Evolutionary conservation across 2,797 vertebrate genomes (phyloP).

Genomic region (Hozukius guyotensis): DNA sequence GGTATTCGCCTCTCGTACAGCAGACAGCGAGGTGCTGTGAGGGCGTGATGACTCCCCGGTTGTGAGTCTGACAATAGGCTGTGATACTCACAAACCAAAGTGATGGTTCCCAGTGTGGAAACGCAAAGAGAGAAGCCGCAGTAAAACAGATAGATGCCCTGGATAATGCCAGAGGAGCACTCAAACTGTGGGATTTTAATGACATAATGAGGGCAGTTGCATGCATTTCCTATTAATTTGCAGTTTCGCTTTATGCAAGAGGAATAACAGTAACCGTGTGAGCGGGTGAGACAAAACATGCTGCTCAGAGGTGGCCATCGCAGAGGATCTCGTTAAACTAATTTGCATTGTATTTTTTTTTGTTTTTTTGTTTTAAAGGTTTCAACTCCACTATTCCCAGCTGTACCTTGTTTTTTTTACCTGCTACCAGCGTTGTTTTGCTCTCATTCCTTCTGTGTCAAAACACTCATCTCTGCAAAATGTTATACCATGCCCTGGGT

Average conservation of each 20-base stretch:
- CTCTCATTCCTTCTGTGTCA: background rate
- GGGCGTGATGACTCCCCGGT: slow-evolving; percentile 64
- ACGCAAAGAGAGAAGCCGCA: slow-evolving; percentile 36
- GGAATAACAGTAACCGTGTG: background rate
- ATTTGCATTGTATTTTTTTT: slow-evolving; percentile 25
- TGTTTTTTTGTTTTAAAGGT: background rate
- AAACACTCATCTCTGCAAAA: slow-evolving; percentile 16
- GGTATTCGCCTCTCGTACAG: slow-evolving; percentile 33
- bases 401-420: slow-evolving; percentile 12
- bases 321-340: slow-evolving; percentile 30
- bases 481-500: background rate
- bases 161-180: slow-evolving; percentile 60
- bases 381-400: slow-evolving; percentile 8
- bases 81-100: slow-evolving; percentile 67
- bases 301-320: slow-evolving; percentile 46
- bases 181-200: slow-evolving; percentile 57
- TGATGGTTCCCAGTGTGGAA: slow-evolving; percentile 57
- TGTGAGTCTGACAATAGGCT: slow-evolving; percentile 60
- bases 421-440: background rate
- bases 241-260: slow-evolving; percentile 43
- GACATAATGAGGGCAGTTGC: slow-evolving; percentile 79
- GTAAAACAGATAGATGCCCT: slow-evolving; percentile 61
- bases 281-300: background rate
- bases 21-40: slow-evolving; percentile 44
- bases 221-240: slow-evolving; percentile 56